Evolutionary conservation across 2,113 vertebrate genomes (phyloP).

Genomic region (Falcunculus frontatus): DNA sequence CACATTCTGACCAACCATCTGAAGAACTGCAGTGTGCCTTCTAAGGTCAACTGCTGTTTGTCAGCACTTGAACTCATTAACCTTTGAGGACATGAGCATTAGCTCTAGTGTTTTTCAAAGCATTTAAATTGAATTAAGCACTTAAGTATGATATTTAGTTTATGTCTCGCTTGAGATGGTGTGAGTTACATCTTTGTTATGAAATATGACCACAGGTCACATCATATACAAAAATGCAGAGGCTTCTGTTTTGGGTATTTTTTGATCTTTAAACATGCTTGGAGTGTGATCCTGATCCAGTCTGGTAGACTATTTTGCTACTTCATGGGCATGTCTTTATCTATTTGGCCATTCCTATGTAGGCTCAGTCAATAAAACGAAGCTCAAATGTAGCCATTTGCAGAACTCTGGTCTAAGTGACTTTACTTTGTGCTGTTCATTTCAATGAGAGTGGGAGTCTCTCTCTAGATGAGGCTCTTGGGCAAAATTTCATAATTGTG

Average conservation of each 20-base stretch:
- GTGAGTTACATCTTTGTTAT: not conserved
- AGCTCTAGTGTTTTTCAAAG: not conserved
- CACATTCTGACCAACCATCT: not conserved
- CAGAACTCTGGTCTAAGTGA: not conserved
- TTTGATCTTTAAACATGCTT: not conserved
- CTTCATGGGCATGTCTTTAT: not conserved
- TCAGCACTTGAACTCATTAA: not conserved
- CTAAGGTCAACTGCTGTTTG: not conserved
- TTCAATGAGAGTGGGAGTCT: not conserved
- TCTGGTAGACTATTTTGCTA: not conserved
- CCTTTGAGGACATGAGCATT: not conserved
- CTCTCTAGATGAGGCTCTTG: not conserved
- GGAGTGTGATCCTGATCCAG: not conserved
- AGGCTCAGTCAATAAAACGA: not conserved
- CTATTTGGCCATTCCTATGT: not conserved
- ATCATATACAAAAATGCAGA: not conserved
- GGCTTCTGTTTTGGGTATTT: not conserved
- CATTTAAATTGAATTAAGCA: not conserved
- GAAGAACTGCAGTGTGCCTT: not conserved
- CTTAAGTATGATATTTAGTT: not conserved
- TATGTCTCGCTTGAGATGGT: not conserved
- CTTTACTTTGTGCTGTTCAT: not conserved
- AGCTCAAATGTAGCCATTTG: not conserved
- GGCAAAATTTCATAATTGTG: not conserved
- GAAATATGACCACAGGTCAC: not conserved